Percentiles rank a stretch among this genome's conserved stretches.
Conservation (phyloP, 1,140 invertebrate species). For the Brachionus rubens region DNA sequence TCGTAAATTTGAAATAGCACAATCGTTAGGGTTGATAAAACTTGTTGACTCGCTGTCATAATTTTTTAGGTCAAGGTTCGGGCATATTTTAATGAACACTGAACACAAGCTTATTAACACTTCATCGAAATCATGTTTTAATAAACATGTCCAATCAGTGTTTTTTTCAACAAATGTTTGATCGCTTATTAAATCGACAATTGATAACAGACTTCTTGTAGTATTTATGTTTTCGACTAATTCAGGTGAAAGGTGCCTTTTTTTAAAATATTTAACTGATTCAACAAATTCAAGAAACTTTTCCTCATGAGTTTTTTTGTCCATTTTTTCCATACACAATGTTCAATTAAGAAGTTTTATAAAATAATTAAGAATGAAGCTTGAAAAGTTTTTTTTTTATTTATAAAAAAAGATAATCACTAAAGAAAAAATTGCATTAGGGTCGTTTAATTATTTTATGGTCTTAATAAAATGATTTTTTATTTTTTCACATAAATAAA, state of each 20-base stretch:
- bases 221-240: not conserved
- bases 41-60: not conserved
- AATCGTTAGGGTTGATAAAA: not conserved
- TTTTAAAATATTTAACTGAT: slow-evolving; percentile 3
- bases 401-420: too few species aligned
- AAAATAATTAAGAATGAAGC: too few species aligned
- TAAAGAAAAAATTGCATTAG: too few species aligned
- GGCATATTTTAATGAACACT: not conserved
- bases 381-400: too few species aligned
- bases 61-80: not conserved
- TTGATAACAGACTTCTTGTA: not conserved
- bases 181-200: not conserved
- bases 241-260: not conserved
- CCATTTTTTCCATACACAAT: too few species aligned
- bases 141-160: slow-evolving; percentile 2
- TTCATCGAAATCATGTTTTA: slow-evolving; percentile 8
- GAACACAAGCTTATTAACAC: not conserved
- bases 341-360: too few species aligned
- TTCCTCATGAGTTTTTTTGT: too few species aligned
- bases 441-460: too few species aligned
- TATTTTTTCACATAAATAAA: too few species aligned
- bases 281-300: not conserved
- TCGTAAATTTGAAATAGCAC: not conserved
- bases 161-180: slow-evolving; percentile 9
- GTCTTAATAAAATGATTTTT: too few species aligned